Evolutionary conservation across 1,140 invertebrate genomes (phyloP), one percentile per base, ranked within the genome.

Genomic region (Triops cancriformis): DNA sequence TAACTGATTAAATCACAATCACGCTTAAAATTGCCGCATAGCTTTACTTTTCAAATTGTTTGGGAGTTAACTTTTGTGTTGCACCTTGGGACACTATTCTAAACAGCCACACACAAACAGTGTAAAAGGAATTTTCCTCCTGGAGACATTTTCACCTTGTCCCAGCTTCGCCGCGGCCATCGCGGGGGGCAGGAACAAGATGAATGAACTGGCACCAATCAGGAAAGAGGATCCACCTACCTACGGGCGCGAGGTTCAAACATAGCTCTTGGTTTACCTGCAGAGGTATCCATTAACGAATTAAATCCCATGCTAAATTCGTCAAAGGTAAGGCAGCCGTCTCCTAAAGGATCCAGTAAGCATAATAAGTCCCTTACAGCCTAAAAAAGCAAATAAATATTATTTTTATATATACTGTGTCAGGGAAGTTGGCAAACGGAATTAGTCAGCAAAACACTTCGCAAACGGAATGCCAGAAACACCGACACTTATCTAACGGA

Each of bases 281-380:
- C 11, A 23, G 27, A 43, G 26, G 26, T 43, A 31, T 77, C 31
- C 18, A 78, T 74, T 26, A 78, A 41, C 23, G 77, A 73, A 45
- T 28, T 43, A 23, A 78, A 28, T 72, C 77, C 77, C 41, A 73
- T 37, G 42, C 77, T 74, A 43, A 78, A 78, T 73, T 78, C 77
- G 10, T 78, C 77, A 26, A 78, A 78, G 12, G 77, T 73, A 42
- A 78, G 77, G 31, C 64, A 74, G 23, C 77, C 77, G 23, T 78
- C 72, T n/a, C 77, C 77, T 4, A 78, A 72, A 37, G 77, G 77
- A 73, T 78, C 77, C 26, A 78, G 73, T 18, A 73, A 73, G 26
- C 41, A 73, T 23, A 78, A n/a, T 12, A 73, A 43, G 23, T 78
- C 77, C 28, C 41, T 37, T 41, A 78, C 73, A 42, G 73, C 73